Base-by-base conservation (phyloP, 2,797 vertebrate genomes). In the Microctenopoma stevenorrisi region DNA sequence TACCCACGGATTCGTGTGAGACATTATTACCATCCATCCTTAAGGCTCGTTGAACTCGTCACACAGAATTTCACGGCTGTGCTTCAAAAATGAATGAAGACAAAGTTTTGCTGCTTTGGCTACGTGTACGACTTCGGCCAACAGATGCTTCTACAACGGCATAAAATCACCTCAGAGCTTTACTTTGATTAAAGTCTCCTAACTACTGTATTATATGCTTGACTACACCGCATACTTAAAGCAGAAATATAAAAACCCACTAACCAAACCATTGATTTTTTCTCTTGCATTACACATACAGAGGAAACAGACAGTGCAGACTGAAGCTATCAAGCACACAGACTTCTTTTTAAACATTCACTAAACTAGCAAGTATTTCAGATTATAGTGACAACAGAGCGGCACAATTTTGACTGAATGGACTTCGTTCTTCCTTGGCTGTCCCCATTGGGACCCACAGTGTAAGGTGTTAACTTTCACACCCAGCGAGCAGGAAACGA, bases 241-340 rank as follows among this genome's bases (percentile, higher is more conserved):
- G 48, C 51, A 76, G 79, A 85, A 50, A 76, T 82, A 73, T 72
- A 61, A 74, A 15, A 72, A 56, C 66, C 79, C 85, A 85, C 68
- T 64, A 92, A 86, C 83, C 83, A 92, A 92, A 88, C 72, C 62
- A 91, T 88, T 86, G 86, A 90, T 90, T 91, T 89, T 76, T 55
- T 83, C 55, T 74, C 46, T 74, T 47, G 46, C 69, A 81, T 60
- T 64, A 74, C 70, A 76, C 72, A 76, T 30, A 86, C 51, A 85
- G 50, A 74, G 22, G 53, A 83, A 68, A 62, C 75, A 64, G 33
- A 76, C 28, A 58, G 25, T 78, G 71, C 78, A 78, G 48, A 66
- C 53, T 13, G 43, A 82, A 76, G 78, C 65, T 38, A 66, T 74
- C 79, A 76, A 89, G 79, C 72, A 63, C 62, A 76, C 55, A n/a